Base-by-base conservation (phyloP, 2,888 invertebrate species). In the Tinea semifulvella region DNA sequence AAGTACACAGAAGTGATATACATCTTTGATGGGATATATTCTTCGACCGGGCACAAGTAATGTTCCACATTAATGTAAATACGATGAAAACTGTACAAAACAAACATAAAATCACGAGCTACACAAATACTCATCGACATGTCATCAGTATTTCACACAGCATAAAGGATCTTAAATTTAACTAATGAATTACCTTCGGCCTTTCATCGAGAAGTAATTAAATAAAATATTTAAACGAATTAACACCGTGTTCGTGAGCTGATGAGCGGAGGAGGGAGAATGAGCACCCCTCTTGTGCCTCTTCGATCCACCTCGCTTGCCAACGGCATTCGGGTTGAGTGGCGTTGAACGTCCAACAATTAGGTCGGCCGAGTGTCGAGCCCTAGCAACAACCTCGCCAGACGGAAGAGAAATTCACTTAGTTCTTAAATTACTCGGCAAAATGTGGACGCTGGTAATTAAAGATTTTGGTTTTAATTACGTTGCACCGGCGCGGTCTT, bases 271-370 rank as follows among this genome's bases (percentile, higher is more conserved):
- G 31, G 31, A 2, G 26, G 13, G 27, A n/a, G 40, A n/a, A 18
- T 40, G 27, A 43, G 17, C 19, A 8, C 28, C 43, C 27, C 36
- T 38, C 25, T 26, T 2, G 26, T 26, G 26, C 26, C 11, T 14
- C 14, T 31, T 54, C 50, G 49, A 45, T 46, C 35, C 51, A 51
- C 56, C 54, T 58, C 57, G 40, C 57, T 56, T 61, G 65, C 63
- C 64, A 63, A 56, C 63, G 57, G 60, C 63, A 70, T 66, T 60
- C 64, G 68, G 64, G 71, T 71, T 65, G 67, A 74, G 69, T 55
- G 63, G 31, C 31, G 61, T 72, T 69, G 65, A 72, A 71, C 66
- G 69, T 60, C 58, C 65, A 61, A 60, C 72, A 74, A 74, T 71
- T 71, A 70, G 74, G 73, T 74, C 74, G 70, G 57, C 45, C 19